phyloP scores from a whole-genome alignment of 2,888 invertebrate genomes.

The Troglohyphantes excavatus region DNA sequence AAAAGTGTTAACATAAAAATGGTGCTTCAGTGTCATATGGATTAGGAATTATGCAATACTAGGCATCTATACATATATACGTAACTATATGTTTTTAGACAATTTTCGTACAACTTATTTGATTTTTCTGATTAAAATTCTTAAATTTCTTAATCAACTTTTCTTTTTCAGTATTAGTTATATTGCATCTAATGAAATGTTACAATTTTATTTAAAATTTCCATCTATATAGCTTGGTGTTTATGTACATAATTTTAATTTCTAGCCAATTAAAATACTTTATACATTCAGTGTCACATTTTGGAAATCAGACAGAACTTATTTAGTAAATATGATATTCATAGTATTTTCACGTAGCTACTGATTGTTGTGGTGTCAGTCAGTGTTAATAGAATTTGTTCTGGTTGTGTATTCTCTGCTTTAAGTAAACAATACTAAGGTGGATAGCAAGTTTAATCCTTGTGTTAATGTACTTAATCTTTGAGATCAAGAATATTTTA shows the following conservation, averaged over 20 bases:
- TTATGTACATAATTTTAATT: constrained; percentile 54
- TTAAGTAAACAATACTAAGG: not conserved
- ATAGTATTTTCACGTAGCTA: constrained; percentile 72
- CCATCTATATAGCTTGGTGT: constrained; percentile 13
- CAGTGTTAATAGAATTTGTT: constrained; percentile 59
- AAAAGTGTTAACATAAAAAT: constrained; percentile 32
- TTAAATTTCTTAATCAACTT: not conserved
- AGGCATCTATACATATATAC: constrained; percentile 50
- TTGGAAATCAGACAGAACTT: constrained; percentile 20
- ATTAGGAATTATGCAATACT: constrained; percentile 65
- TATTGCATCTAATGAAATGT: too few relatives aligned
- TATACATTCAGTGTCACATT: constrained; percentile 39
- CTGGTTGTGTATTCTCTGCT: constrained; percentile 11
- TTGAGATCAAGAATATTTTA: not conserved
- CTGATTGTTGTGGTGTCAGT: constrained; percentile 69
- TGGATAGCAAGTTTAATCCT: not conserved
- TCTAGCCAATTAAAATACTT: constrained; percentile 41
- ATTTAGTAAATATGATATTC: constrained; percentile 39
- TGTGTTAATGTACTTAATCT: not conserved
- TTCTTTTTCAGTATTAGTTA: too few relatives aligned
- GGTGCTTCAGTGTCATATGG: constrained; percentile 65
- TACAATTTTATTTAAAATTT: not conserved
- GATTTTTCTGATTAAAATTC: not conserved
- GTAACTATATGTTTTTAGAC: constrained; percentile 41
- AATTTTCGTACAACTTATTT: not conserved